Conservation (phyloP, 2,888 invertebrate species). For the Zygaena filipendulae region DNA sequence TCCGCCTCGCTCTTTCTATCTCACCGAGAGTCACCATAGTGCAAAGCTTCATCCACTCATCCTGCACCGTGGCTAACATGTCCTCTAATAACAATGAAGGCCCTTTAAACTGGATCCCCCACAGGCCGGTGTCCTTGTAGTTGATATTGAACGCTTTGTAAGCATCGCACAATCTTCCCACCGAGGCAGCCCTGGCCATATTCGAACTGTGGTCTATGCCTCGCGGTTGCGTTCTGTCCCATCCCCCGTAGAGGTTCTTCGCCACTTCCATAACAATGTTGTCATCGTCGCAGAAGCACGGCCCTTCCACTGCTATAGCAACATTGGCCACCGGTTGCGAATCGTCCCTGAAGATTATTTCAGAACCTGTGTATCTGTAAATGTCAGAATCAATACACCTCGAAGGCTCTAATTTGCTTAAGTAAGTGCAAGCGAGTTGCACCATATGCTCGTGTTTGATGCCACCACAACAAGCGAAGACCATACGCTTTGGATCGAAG, state of each 20-base stretch:
- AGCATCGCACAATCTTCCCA: constrained; percentile 80
- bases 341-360: constrained; percentile 89
- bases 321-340: constrained; percentile 88
- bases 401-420: constrained; percentile 67
- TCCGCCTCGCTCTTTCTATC: constrained; percentile 89
- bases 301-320: constrained; percentile 92
- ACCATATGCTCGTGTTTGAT: constrained; percentile 87
- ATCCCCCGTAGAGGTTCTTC: constrained; percentile 88
- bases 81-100: constrained; percentile 74
- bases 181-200: constrained; percentile 77
- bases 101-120: constrained; percentile 90
- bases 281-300: constrained; percentile 90
- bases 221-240: constrained; percentile 88
- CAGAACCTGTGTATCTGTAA: constrained; percentile 89
- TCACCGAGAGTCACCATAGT: constrained; percentile 85
- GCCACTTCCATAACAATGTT: constrained; percentile 95
- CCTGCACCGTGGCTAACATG: constrained; percentile 77
- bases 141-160: constrained; percentile 96
- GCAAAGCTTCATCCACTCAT: constrained; percentile 88
- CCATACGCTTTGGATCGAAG: constrained; percentile 90
- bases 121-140: constrained; percentile 97
- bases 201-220: constrained; percentile 84
- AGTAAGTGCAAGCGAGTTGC: constrained; percentile 77
- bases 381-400: constrained; percentile 15
- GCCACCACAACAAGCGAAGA: constrained; percentile 93